Percentiles rank a stretch among this genome's conserved stretches.
These are phyloP conservation scores for Herpailurus yagouaroundi DNA, from an alignment of 2,113 vertebrate genomes.

Conservation along the genomic window DNA sequence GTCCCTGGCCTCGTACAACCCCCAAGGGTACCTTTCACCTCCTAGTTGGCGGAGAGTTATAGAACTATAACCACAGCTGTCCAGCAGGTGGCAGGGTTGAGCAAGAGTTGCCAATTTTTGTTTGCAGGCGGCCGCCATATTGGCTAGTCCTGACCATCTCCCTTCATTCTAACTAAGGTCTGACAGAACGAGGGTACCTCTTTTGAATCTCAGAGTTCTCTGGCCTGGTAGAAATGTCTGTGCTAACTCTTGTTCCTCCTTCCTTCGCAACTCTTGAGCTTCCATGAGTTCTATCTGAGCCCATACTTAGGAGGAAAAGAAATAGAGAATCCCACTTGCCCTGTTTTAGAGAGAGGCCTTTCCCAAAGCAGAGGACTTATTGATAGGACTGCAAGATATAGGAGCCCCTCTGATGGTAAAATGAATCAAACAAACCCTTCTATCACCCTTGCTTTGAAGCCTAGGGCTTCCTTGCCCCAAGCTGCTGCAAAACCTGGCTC, in stretches of 20 bases:
- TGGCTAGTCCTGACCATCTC: background rate
- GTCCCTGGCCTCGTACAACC: background rate
- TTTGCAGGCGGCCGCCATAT: background rate
- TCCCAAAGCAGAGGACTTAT: background rate
- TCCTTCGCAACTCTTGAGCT: background rate
- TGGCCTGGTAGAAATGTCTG: background rate
- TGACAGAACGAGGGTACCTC: fast-evolving
- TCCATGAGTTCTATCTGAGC: background rate
- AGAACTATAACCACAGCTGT: background rate
- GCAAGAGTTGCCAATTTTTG: background rate
- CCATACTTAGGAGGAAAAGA: background rate
- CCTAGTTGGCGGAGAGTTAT: no score
- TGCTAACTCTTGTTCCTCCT: background rate
- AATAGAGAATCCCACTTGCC: background rate
- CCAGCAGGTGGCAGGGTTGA: conserved; percentile 49
- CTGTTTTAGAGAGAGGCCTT: background rate
- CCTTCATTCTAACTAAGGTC: background rate
- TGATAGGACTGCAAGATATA: background rate
- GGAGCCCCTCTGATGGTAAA: background rate
- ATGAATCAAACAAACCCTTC: background rate
- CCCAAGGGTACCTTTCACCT: fast-evolving
- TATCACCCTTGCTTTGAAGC: background rate
- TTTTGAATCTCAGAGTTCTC: background rate
- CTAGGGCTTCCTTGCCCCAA: background rate
- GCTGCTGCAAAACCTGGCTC: background rate